Evolutionary conservation across 2,113 vertebrate species (phyloP).

Genomic region (Sminthopsis crassicaudata): DNA sequence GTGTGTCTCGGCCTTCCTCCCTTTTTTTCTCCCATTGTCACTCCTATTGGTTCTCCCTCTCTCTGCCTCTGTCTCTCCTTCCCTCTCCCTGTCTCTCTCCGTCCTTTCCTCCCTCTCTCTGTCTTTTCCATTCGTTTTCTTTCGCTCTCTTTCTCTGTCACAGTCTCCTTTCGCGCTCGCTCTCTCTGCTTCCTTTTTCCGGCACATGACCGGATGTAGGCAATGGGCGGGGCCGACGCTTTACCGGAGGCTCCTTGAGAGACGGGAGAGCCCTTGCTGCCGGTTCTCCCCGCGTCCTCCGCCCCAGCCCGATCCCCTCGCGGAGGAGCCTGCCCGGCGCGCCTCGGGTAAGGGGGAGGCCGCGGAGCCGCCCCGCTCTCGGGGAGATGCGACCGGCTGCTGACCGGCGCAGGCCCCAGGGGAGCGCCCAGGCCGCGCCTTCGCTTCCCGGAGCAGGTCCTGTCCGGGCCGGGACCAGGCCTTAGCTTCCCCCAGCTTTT

Average conservation of each 20-base stretch:
- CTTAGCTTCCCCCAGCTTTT: background rate
- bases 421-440: background rate
- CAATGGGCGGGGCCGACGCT: background rate
- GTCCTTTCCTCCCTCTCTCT: background rate
- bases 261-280: background rate
- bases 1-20: background rate
- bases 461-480: background rate
- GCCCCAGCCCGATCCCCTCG: background rate
- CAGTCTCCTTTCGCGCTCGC: background rate
- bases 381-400: background rate
- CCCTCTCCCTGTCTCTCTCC: background rate
- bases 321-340: constrained; percentile 49
- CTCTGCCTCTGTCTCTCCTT: background rate
- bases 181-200: constrained; percentile 40
- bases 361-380: background rate
- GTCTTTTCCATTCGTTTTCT: no score
- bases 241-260: accelerated
- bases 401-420: background rate
- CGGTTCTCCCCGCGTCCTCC: accelerated
- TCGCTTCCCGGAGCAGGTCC: background rate
- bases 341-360: constrained; percentile 71
- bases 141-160: no score
- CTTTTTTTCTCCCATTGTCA: background rate
- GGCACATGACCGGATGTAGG: constrained; percentile 65
- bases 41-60: background rate